Conservation (phyloP, 1,140 invertebrate species). For the Acromyrmex echinatior region DNA sequence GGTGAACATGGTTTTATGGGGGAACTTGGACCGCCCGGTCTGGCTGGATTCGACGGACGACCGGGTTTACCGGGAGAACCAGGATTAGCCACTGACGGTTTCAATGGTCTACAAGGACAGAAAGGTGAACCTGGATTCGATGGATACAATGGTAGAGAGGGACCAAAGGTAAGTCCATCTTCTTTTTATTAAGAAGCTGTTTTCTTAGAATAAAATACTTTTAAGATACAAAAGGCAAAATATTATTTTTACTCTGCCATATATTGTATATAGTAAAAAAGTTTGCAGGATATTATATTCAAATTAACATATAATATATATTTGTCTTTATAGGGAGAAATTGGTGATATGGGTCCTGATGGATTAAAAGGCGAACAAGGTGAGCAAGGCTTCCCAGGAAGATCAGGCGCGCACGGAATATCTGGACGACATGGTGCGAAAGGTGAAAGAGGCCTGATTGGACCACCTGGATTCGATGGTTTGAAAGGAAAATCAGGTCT, state of each 20-base stretch:
- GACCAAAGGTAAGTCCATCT: conserved; percentile 82
- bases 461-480: conserved; percentile 81
- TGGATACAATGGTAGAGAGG: conserved; percentile 85
- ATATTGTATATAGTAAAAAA: not conserved
- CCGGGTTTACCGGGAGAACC: conserved; percentile 87
- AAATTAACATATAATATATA: not conserved
- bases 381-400: conserved; percentile 82
- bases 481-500: conserved; percentile 86
- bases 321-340: conserved; percentile 81
- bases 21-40: conserved; percentile 85
- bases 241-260: not conserved
- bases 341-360: conserved; percentile 84
- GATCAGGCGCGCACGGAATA: conserved; percentile 82
- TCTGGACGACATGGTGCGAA: conserved; percentile 84
- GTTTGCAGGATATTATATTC: not conserved
- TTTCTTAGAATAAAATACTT: not conserved
- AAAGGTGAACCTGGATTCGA: conserved; percentile 84
- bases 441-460: conserved; percentile 84
- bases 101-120: conserved; percentile 83
- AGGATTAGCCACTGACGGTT: conserved; percentile 81
- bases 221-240: not conserved
- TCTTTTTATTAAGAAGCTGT: not conserved
- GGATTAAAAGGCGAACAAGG: conserved; percentile 85
- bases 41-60: conserved; percentile 85
- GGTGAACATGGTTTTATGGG: conserved; percentile 88